Evolutionary conservation across 2,113 vertebrate genomes (phyloP).

Genomic region (Dolichallabes microphthalmus): DNA sequence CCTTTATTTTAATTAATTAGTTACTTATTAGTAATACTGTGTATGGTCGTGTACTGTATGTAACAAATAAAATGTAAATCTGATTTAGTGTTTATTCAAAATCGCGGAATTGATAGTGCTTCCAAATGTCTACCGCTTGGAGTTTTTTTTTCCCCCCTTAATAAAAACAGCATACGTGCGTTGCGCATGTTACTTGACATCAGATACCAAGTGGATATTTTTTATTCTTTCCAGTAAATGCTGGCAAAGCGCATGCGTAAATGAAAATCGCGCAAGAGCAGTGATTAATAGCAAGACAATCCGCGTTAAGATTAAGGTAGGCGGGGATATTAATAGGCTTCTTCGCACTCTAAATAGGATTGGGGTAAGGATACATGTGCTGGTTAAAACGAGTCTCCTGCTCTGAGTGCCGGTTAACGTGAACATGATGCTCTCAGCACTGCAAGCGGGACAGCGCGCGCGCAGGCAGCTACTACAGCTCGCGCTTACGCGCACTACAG

Average conservation of each 20-base stretch:
- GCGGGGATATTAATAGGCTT: constrained; percentile 68
- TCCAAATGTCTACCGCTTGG: too few relatives aligned
- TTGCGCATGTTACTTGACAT: too few relatives aligned
- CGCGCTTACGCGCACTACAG: constrained; percentile 52
- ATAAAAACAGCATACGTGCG: too few relatives aligned
- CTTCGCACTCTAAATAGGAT: constrained; percentile 60
- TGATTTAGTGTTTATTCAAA: too few relatives aligned
- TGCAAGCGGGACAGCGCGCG: constrained; percentile 45
- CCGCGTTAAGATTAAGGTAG: constrained; percentile 51
- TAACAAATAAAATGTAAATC: too few relatives aligned
- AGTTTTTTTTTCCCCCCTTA: too few relatives aligned
- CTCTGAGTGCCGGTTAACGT: constrained; percentile 47
- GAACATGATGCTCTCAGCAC: constrained; percentile 63
- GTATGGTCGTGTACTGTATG: too few relatives aligned
- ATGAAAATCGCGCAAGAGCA: constrained; percentile 22
- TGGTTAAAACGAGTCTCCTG: constrained; percentile 67
- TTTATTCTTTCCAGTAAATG: too few relatives aligned
- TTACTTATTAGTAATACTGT: too few relatives aligned
- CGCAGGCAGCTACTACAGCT: constrained; percentile 58
- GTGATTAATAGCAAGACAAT: constrained; percentile 61
- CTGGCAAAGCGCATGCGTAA: not conserved
- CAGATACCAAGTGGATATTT: too few relatives aligned
- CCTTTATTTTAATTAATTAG: too few relatives aligned
- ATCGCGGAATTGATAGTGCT: too few relatives aligned
- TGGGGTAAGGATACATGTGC: constrained; percentile 62